Evolutionary conservation across 1,140 invertebrate species (phyloP).

Genomic region (Zaprionus vittiger): DNA sequence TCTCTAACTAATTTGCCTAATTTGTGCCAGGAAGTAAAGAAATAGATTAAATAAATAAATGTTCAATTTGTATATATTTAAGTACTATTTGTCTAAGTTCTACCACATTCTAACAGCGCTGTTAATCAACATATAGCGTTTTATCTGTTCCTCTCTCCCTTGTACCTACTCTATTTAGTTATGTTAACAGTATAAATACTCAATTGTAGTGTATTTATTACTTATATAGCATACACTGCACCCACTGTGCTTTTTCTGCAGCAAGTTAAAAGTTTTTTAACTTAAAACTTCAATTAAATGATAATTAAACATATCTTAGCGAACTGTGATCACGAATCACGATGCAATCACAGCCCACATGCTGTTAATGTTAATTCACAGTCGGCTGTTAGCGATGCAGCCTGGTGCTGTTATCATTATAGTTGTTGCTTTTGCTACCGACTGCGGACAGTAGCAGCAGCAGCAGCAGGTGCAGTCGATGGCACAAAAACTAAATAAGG

Average conservation of each 20-base stretch:
- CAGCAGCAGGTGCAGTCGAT: constrained; percentile 61
- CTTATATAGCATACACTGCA: background rate
- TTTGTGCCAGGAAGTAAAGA: background rate
- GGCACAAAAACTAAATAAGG: constrained; percentile 68
- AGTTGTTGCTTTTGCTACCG: constrained; percentile 9
- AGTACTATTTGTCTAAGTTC: background rate
- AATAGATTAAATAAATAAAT: background rate
- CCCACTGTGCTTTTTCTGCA: background rate
- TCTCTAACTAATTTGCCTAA: no score
- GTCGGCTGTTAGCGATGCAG: constrained; percentile 54
- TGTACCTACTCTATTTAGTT: no score
- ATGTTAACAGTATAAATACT: background rate
- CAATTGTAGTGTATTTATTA: background rate
- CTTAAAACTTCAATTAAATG: constrained; percentile 36
- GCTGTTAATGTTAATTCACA: constrained; percentile 62
- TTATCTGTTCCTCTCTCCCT: background rate
- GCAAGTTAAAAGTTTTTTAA: background rate
- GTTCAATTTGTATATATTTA: no score
- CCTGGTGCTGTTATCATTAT: constrained; percentile 17
- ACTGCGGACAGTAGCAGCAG: constrained; percentile 3
- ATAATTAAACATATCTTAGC: constrained; percentile 44
- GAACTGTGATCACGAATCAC: constrained; percentile 9
- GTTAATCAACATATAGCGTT: background rate
- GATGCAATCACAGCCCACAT: constrained; percentile 35
- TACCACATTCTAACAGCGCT: background rate